Conservation (phyloP, 2,113 vertebrate species). For the Pterocles orientalis region DNA sequence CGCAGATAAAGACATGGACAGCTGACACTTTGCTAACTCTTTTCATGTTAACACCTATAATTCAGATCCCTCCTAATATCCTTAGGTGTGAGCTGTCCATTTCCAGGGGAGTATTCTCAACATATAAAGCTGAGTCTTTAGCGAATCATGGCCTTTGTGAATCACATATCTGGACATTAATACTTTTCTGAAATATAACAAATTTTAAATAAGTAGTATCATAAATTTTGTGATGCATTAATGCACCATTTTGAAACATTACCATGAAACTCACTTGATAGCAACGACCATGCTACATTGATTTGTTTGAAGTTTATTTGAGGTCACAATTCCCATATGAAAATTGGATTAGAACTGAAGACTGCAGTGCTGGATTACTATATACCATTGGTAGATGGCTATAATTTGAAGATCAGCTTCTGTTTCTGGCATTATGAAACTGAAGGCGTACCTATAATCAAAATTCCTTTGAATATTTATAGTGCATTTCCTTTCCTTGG, state of each 20-base stretch:
- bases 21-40: not conserved
- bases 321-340: not conserved
- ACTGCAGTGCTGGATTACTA: not conserved
- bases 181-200: not conserved
- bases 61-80: not conserved
- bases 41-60: not conserved
- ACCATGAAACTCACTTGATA: not conserved
- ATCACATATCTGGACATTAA: not conserved
- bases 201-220: not conserved
- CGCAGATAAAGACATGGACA: not conserved
- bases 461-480: not conserved
- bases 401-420: not conserved
- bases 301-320: not conserved
- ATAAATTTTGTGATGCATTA: not conserved
- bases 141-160: not conserved
- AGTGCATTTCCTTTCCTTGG: not conserved
- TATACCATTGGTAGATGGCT: not conserved
- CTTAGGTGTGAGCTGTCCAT: not conserved
- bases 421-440: not conserved
- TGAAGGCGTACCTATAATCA: not conserved
- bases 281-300: not conserved
- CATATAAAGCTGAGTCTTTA: not conserved
- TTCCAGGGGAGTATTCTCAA: not conserved
- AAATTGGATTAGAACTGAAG: not conserved
- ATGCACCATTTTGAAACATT: not conserved